Base-by-base conservation (phyloP, 2,888 invertebrate genomes). In the Sisyra terminalis region DNA sequence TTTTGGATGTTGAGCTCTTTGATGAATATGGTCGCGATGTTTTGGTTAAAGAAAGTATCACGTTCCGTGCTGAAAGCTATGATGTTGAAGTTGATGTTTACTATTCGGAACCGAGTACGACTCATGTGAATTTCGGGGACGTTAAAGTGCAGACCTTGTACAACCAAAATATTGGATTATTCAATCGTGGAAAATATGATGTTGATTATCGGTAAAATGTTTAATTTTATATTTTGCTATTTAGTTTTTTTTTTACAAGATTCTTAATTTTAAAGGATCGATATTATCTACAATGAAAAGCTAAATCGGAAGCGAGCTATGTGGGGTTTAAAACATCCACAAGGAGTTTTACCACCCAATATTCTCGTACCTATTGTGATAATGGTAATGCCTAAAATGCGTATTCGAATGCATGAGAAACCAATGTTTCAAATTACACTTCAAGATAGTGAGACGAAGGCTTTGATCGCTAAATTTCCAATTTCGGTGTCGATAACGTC, bases 111-210 rank as follows among this genome's bases (percentile, higher is more conserved):
- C 61, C 64, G 0, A 48, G 48, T 29, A 64, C 65, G 48, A 62
- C 55, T 37, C 61, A 53, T 45, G 60, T 78, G 11, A 63, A 73
- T 49, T 69, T 73, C 46, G 72, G 72, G 40, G 67, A 66, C 42
- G 65, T 73, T 2, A 73, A 70, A 62, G 73, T 75, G 3, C 69
- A 67, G 44, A 64, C 65, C 0, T 60, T 65, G 1, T 59, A 65
- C 13, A 53, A 50, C 1, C 55, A 62, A 42, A 57, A 61, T 31
- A 68, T 75, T 58, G 61, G 61, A 37, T 57, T 78, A 17, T 56
- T 63, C 14, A 78, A 76, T 57, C 60, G 66, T 16, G 75, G 75
- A 35, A 67, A 66, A 57, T 71, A 71, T 50, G 69, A 67, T 44
- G 61, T 73, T 44, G 65, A 63, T 54, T 74, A 59, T 51, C 64